Percentiles rank a stretch among this genome's conserved stretches.
These are phyloP conservation scores for Drosophila parthenogenetica DNA, from an alignment of 2,888 invertebrate genomes.

Conservation along the genomic window DNA sequence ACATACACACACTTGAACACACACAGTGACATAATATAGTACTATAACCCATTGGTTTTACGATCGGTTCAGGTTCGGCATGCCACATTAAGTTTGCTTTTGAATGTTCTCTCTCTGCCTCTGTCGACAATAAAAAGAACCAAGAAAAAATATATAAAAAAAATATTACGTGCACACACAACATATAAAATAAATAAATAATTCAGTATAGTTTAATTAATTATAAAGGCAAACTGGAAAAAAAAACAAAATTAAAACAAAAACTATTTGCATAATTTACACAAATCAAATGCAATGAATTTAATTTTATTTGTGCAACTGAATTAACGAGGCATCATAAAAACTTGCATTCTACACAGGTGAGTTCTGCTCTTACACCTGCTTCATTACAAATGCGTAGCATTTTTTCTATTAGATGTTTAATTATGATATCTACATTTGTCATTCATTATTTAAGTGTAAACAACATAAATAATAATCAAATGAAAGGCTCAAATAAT, in stretches of 20 bases:
- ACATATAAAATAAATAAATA: constrained; percentile 41
- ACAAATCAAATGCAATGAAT: constrained; percentile 12
- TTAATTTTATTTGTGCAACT: constrained; percentile 8
- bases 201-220: constrained; percentile 7
- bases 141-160: constrained; percentile 15
- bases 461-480: constrained; percentile 13
- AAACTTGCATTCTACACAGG: constrained; percentile 9
- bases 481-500: constrained; percentile 5
- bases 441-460: constrained; percentile 2
- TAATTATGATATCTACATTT: constrained; percentile 11
- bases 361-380: constrained; percentile 2
- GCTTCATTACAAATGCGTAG: constrained; percentile 7
- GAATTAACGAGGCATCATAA: not conserved
- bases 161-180: constrained; percentile 51
- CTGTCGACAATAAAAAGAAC: not conserved
- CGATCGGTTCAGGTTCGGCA: constrained; percentile 67
- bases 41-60: constrained; percentile 61
- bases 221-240: not conserved
- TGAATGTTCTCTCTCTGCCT: constrained; percentile 55
- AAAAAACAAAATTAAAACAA: constrained; percentile 10
- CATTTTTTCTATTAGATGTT: not conserved
- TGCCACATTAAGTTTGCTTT: constrained; percentile 70
- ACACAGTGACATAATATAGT: constrained; percentile 10
- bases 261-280: constrained; percentile 12
- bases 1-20: constrained; percentile 19